These are phyloP conservation scores for Yponomeuta plumbellus DNA, from an alignment of 2,888 invertebrate genomes.

Conservation along the genomic window DNA sequence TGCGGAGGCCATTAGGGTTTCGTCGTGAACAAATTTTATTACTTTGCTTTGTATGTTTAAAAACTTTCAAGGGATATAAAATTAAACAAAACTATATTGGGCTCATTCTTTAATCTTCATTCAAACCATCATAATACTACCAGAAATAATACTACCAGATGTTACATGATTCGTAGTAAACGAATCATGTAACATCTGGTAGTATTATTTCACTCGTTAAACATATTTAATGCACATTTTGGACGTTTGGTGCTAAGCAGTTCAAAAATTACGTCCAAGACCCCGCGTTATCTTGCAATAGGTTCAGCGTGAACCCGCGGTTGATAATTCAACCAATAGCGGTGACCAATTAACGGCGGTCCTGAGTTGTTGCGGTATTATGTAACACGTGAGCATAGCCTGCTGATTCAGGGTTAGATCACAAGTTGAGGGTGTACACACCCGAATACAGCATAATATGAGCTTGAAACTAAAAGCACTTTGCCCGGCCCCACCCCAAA, in stretches of 20 bases:
- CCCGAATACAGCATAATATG: background rate
- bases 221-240: background rate
- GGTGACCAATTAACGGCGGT: background rate
- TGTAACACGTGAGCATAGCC: background rate
- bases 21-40: no score
- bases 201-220: background rate
- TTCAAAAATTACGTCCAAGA: background rate
- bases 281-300: background rate
- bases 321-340: no score
- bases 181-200: background rate
- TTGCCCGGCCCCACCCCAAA: background rate
- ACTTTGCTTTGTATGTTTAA: background rate
- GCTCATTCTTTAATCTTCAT: constrained; percentile 10
- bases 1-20: no score
- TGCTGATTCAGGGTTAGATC: background rate
- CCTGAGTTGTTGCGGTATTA: background rate
- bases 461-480: background rate
- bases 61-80: background rate
- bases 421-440: background rate
- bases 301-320: no score
- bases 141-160: no score
- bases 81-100: background rate
- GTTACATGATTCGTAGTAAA: no score
- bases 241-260: background rate
- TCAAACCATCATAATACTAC: background rate